Base-by-base conservation (phyloP, 1,140 invertebrate genomes). In the Heterodera schachtii region DNA sequence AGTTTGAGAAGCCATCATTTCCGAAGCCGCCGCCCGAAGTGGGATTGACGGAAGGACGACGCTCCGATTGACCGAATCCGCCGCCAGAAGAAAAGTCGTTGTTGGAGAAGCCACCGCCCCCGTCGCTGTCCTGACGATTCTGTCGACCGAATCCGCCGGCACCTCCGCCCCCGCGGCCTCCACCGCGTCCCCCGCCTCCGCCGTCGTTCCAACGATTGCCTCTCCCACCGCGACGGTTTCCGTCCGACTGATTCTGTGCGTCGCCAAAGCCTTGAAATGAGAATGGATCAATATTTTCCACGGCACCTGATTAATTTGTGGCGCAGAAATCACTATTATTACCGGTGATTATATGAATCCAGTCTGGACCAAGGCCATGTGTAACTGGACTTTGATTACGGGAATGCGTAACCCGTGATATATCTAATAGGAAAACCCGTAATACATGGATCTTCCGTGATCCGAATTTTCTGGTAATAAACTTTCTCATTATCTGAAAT, bases 1-100 rank as follows among this genome's bases (percentile, higher is more conserved):
- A 67, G 44, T 78, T 78, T 78, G 31, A 21, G 70, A 78, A 78
- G 9, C 69, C 69, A 71, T 21, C 19, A 71, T 43, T 71, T 71
- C n/a, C 9, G 57, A 19, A 60, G 16, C 11, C 57, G 57, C 16
- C 57, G 57, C 11, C 57, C 7, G 57, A 60, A 60, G 6, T 60
- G 3, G 57, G 57, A 60, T 13, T 60, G 11, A 60, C 57, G 57
- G 57, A 60, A 7, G 57, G 16, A 13, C 57, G 57, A 60, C 57
- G 57, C 7, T 60, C 57, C 57, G 57, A 60, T 13, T 60, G 57
- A 16, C 57, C 57, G 3, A 60, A 60, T 19, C 57, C 57, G 13
- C 57, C 69, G 19, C 69, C 31, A 71, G 21, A n/a, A 5, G 31
- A 43, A 71, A 71, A 31, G 31, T 71, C 69, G 69, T 71, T 71